Evolutionary conservation across 2,113 vertebrate species (phyloP).

Genomic region (Mionectes macconnelli): DNA sequence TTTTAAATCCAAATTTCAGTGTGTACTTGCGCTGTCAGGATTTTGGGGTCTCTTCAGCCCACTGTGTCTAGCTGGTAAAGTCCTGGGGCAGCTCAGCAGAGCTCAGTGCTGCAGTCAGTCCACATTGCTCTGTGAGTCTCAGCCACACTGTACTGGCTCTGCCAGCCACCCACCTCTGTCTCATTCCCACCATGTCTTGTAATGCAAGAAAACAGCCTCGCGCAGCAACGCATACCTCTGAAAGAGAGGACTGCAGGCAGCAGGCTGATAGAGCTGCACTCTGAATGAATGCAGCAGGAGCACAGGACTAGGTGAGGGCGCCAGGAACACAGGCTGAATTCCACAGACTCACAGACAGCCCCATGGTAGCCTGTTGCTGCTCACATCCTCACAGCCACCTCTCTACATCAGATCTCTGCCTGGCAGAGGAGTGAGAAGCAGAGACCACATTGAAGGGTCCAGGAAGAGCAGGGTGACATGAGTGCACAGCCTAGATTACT

Average conservation of each 20-base stretch:
- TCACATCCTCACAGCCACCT: accelerated
- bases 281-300: not conserved
- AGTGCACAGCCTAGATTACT: not conserved
- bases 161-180: not conserved
- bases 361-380: accelerated
- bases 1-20: not conserved
- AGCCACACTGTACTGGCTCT: not conserved
- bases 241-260: not conserved
- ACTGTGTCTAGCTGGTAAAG: not conserved
- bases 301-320: not conserved
- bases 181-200: not conserved
- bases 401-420: not conserved
- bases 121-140: not conserved
- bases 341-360: not conserved
- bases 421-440: not conserved
- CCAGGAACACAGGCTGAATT: not conserved
- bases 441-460: not conserved
- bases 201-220: not conserved
- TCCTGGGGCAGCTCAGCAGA: not conserved
- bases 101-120: not conserved
- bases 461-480: not conserved
- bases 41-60: not conserved
- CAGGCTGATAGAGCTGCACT: not conserved
- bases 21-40: accelerated
- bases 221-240: too few species aligned